A percentile compares a stretch with the other conserved stretches of the same genome.
Evolutionary conservation across 2,113 vertebrate species (phyloP).

Genomic region (Platichthys flesus): DNA sequence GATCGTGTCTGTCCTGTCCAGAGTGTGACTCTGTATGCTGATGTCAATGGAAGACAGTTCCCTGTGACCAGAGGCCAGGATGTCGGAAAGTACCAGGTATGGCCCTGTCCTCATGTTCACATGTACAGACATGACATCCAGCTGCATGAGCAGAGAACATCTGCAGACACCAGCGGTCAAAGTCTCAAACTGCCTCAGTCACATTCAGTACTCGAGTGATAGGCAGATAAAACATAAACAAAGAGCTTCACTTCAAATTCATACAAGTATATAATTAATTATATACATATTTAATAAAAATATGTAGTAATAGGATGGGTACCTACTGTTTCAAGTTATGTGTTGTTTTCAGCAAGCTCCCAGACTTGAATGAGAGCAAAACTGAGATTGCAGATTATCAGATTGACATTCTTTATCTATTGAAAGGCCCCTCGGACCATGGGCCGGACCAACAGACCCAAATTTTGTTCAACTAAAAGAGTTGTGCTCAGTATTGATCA

Average conservation of each 20-base stretch:
- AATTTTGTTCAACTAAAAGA: no score
- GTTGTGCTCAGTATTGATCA: no score
- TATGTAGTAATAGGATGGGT: background rate
- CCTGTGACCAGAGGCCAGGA: constrained; percentile 94
- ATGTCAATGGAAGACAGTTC: constrained; percentile 92
- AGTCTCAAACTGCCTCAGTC: background rate
- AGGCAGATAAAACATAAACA: background rate
- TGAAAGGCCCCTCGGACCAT: no score
- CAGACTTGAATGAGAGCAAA: no score
- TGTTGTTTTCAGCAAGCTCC: no score
- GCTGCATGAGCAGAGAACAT: background rate
- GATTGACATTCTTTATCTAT: no score
- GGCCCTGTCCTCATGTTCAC: background rate
- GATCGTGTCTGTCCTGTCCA: constrained; percentile 45
- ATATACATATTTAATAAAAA: no score
- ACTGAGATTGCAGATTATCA: no score
- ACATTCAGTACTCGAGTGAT: background rate
- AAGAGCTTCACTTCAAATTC: background rate
- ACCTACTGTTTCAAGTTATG: background rate
- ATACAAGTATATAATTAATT: no score
- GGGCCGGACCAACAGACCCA: no score
- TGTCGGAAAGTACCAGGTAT: constrained; percentile 92
- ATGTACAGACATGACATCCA: background rate
- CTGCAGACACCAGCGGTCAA: background rate
- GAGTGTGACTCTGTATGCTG: constrained; percentile 93